These are phyloP conservation scores for Coenobita brevimanus DNA, from an alignment of 1,140 invertebrate species.

Conservation along the genomic window DNA sequence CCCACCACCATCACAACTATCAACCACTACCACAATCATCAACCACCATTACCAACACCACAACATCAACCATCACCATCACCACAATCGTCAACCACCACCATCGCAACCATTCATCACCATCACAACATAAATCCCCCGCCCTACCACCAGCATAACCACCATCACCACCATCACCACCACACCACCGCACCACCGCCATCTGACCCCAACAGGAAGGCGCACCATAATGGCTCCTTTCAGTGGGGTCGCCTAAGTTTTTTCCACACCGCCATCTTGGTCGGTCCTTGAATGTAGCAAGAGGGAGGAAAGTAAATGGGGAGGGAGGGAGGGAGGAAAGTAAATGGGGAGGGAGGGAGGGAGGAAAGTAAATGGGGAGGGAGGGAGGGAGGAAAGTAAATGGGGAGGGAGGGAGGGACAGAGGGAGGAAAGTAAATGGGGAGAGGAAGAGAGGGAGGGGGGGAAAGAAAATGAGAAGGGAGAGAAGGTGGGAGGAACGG, in stretches of 20 bases:
- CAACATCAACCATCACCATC: no score
- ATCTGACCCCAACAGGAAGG: conserved; percentile 52
- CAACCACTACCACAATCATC: no score
- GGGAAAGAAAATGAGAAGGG: not conserved
- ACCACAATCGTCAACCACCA: no score
- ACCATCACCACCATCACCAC: not conserved
- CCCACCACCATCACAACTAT: no score
- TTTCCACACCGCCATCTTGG: conserved; percentile 42
- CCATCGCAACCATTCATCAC: no score
- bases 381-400: no score
- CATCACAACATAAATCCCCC: no score
- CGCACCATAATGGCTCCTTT: conserved; percentile 33
- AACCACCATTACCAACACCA: no score
- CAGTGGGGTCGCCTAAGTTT: not conserved
- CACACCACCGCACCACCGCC: not conserved
- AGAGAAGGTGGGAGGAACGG: not conserved
- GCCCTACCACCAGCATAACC: not conserved
- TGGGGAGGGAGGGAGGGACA: no score
- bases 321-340: not conserved
- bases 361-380: not conserved
- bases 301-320: not conserved
- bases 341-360: not conserved
- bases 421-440: not conserved
- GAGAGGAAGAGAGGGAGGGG: not conserved
- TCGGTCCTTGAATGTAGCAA: conserved; percentile 7